Evolutionary conservation across 2,113 vertebrate species (phyloP).

Genomic region (Condylura cristata): DNA sequence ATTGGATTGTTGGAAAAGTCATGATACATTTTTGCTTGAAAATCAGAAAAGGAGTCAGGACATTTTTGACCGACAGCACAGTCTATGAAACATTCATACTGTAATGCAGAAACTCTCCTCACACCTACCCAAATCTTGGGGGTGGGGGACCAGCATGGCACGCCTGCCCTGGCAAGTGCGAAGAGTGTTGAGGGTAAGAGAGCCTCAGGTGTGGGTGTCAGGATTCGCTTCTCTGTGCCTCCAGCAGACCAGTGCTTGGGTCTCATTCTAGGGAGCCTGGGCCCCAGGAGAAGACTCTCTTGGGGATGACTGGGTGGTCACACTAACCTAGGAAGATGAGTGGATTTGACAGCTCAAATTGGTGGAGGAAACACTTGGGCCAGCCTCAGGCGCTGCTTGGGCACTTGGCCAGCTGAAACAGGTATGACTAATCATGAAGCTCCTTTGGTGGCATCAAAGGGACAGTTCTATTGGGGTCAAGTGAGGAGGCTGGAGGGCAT

Average conservation of each 20-base stretch:
- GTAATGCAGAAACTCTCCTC: not conserved
- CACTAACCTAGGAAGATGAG: conserved; percentile 16
- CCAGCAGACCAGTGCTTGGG: not conserved
- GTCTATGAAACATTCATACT: not conserved
- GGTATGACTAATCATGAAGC: conserved; percentile 54
- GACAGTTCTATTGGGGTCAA: conserved; percentile 50
- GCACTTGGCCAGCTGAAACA: conserved; percentile 31
- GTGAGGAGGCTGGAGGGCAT: not conserved
- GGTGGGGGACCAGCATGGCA: not conserved
- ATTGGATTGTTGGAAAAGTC: too few species aligned
- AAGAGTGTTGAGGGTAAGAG: not conserved
- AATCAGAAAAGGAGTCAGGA: too few species aligned
- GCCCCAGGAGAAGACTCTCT: conserved; percentile 34
- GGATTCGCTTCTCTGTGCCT: not conserved
- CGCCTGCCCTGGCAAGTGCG: too few species aligned
- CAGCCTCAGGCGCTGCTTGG: conserved; percentile 43
- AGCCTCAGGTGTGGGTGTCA: not conserved
- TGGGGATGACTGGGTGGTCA: conserved; percentile 10
- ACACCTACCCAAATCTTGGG: not conserved
- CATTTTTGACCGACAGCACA: too few species aligned
- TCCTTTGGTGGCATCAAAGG: conserved; percentile 54
- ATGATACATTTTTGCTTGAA: too few species aligned
- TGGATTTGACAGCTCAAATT: conserved; percentile 55
- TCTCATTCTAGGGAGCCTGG: not conserved
- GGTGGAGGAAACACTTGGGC: conserved; percentile 62